Percentiles rank a stretch among this genome's conserved stretches.
These are phyloP conservation scores for Leptonema lineaticorne DNA, from an alignment of 1,140 invertebrate genomes.

Conservation along the genomic window DNA sequence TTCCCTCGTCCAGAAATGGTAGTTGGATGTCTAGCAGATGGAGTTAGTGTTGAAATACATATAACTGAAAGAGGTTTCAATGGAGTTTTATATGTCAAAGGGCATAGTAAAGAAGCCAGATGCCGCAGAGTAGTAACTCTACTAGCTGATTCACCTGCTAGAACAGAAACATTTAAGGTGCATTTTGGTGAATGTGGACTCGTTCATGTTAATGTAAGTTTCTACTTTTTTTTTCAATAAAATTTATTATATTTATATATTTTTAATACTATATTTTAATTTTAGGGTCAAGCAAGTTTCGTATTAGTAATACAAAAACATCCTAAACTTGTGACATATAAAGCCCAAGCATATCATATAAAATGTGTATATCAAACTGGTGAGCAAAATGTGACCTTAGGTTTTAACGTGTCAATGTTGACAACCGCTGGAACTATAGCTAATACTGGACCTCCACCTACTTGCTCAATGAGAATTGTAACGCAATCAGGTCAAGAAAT, in stretches of 20 bases:
- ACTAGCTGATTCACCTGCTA: slow-evolving; percentile 64
- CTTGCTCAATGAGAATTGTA: slow-evolving; percentile 89
- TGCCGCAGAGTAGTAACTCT: slow-evolving; percentile 79
- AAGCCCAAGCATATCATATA: slow-evolving; percentile 92
- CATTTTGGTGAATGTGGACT: slow-evolving; percentile 89
- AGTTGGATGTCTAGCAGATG: slow-evolving; percentile 88
- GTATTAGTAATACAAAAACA: slow-evolving; percentile 93
- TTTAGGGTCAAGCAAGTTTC: slow-evolving; percentile 85
- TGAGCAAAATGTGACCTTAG: slow-evolving; percentile 89
- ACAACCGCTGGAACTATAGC: slow-evolving; percentile 93
- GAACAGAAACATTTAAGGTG: slow-evolving; percentile 85
- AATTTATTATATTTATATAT: neutral
- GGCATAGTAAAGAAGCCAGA: slow-evolving; percentile 88
- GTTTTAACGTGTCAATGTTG: slow-evolving; percentile 93
- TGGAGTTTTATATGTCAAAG: slow-evolving; percentile 91
- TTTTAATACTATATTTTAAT: slow-evolving; percentile 16
- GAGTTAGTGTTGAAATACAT: slow-evolving; percentile 84
- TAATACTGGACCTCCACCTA: slow-evolving; percentile 91
- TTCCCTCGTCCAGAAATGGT: slow-evolving; percentile 83
- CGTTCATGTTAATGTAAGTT: slow-evolving; percentile 84
- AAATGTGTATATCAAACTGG: slow-evolving; percentile 93
- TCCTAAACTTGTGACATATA: slow-evolving; percentile 91
- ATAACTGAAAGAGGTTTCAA: slow-evolving; percentile 81
- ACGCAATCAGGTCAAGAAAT: slow-evolving; percentile 85
- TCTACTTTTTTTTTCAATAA: slow-evolving; percentile 48